Percentiles rank a stretch among this genome's conserved stretches.
Conservation (phyloP, 2,888 invertebrate genomes). For the Nomada hirtipes region DNA sequence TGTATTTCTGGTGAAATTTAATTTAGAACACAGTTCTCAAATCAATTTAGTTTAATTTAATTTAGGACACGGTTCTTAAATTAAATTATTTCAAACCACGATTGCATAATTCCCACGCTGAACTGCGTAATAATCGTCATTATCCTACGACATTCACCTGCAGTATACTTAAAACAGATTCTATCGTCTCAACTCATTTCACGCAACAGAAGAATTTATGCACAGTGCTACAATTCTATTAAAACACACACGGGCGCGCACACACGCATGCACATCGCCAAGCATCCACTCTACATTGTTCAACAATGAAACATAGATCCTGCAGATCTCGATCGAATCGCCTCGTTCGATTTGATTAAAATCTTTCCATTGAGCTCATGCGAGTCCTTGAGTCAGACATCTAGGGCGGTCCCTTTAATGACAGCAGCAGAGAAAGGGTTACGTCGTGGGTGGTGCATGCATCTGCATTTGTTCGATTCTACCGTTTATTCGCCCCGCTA, state of each 20-base stretch:
- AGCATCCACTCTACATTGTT: not conserved
- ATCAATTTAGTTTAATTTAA: no score
- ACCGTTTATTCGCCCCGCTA: conserved; percentile 44
- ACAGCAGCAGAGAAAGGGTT: conserved; percentile 43
- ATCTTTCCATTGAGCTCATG: conserved; percentile 53
- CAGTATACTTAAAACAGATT: not conserved
- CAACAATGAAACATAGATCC: conserved; percentile 50
- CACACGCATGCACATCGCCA: not conserved
- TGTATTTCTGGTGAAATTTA: no score
- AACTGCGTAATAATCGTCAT: not conserved
- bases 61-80: no score
- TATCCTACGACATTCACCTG: not conserved
- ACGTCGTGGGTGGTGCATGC: conserved; percentile 59
- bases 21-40: no score
- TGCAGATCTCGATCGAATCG: conserved; percentile 29
- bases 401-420: conserved; percentile 62
- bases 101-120: not conserved
- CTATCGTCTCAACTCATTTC: not conserved
- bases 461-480: conserved; percentile 53
- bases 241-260: not conserved
- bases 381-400: conserved; percentile 46
- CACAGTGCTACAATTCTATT: conserved; percentile 2
- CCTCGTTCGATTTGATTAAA: conserved; percentile 54
- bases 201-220: not conserved
- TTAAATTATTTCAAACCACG: not conserved